A percentile compares a stretch with the other conserved stretches of the same genome.
phyloP scores from a whole-genome alignment of 2,888 invertebrate genomes.

The Bhutanitis thaidina region DNA sequence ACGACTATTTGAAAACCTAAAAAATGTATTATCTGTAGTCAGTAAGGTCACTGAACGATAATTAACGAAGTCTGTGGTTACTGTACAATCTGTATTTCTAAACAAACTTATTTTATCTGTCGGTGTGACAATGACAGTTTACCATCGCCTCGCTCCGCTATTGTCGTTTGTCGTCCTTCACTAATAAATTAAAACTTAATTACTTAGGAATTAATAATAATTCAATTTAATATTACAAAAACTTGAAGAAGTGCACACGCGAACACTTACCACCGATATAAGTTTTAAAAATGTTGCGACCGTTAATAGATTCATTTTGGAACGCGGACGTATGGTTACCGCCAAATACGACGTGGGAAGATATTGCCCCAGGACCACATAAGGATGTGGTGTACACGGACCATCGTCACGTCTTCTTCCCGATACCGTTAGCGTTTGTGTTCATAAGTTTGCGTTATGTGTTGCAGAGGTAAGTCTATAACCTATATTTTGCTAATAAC shows the following conservation, averaged over 20 bases:
- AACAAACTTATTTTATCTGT: conserved; percentile 20
- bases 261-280: conserved; percentile 17
- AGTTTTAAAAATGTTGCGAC: conserved; percentile 57
- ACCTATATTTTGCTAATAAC: conserved; percentile 11
- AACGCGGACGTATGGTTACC: conserved; percentile 94
- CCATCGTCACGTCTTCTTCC: conserved; percentile 88
- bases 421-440: conserved; percentile 90
- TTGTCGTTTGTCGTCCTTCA: conserved; percentile 20
- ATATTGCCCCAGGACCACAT: conserved; percentile 87
- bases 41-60: no score
- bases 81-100: background rate
- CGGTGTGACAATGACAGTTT: conserved; percentile 17
- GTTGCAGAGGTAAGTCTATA: conserved; percentile 89
- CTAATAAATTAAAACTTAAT: conserved; percentile 21
- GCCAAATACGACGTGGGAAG: conserved; percentile 93
- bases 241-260: conserved; percentile 12
- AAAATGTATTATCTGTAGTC: no score
- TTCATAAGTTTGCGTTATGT: conserved; percentile 88
- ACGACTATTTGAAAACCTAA: no score
- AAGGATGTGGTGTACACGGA: conserved; percentile 88
- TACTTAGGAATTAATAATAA: conserved; percentile 24
- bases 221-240: conserved; percentile 21
- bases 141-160: conserved; percentile 15
- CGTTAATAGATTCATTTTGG: conserved; percentile 83
- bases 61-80: background rate